phyloP scores from a whole-genome alignment of 2,888 invertebrate species.

The Coleophora deauratella region DNA sequence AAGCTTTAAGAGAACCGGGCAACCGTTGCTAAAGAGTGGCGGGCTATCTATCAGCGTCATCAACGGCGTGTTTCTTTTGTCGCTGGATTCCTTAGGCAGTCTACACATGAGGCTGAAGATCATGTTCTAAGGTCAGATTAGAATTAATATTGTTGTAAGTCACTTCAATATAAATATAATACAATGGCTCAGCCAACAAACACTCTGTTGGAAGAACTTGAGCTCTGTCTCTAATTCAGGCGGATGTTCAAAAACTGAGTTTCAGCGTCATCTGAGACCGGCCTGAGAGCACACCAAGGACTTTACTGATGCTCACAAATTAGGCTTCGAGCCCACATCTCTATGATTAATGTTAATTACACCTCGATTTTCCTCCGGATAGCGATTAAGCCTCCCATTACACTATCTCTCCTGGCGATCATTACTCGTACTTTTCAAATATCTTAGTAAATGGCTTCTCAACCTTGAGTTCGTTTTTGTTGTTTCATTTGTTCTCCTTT shows the following conservation, averaged over 20 bases:
- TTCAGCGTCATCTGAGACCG: conserved; percentile 17
- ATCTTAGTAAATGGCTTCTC: too few species aligned
- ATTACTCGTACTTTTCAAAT: conserved; percentile 35
- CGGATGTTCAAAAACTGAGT: too few species aligned
- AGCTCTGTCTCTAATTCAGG: too few species aligned
- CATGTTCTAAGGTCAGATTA: too few species aligned
- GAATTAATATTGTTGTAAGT: too few species aligned
- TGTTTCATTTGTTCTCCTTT: not conserved
- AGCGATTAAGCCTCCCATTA: conserved; percentile 56
- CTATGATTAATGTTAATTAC: conserved; percentile 68
- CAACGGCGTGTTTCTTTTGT: conserved; percentile 44
- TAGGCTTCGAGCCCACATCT: conserved; percentile 49
- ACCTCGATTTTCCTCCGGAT: conserved; percentile 50
- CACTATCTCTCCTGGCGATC: conserved; percentile 48
- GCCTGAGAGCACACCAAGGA: conserved; percentile 27
- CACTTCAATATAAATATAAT: too few species aligned
- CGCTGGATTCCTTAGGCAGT: conserved; percentile 14
- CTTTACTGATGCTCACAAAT: conserved; percentile 52
- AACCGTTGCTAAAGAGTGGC: conserved; percentile 28
- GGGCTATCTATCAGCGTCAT: conserved; percentile 45
- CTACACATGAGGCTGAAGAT: too few species aligned
- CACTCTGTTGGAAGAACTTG: too few species aligned
- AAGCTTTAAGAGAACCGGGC: conserved; percentile 15
- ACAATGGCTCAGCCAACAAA: too few species aligned
- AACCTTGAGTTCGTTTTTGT: not conserved